Evolutionary conservation across 2,888 invertebrate species (phyloP), one percentile per base, ranked within the genome.

Genomic region (Stenolophus ochropezus): DNA sequence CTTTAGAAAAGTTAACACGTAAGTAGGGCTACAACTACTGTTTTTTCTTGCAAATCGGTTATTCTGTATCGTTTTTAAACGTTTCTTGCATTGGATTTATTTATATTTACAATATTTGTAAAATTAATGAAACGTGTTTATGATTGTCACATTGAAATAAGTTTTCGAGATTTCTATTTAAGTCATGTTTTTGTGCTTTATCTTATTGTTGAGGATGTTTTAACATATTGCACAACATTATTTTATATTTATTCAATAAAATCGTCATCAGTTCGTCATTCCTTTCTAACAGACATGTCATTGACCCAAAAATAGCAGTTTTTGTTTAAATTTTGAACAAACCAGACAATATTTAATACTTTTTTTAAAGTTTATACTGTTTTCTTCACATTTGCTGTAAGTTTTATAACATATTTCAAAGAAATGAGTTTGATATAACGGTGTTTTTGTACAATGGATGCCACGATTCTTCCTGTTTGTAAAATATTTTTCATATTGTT

Each of bases 1-100:
- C 89, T 88, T 87, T 87, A 87, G 87, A 89, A 87, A 87, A 87
- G 89, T 89, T 87, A 88, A 87, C 87, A 89, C 87, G 89, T 89
- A 86, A 89, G 89, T 89, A 86, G 16, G 8, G 25, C 49, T 14
- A n/a, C 0, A 74, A 21, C 51, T 82, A 69, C 27, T 82, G 51
- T 18, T 78, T 49, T 78, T 73, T 23, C 8, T 47, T 8, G 21
- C n/a, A 56, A 53, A 78, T 21, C 42, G 20, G 18, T 11, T 18
- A 5, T 18, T 27, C 27, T 65, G n/a, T 11, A 20, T 27, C 69
- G 14, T 51, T 25, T 23, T 11, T 42, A 11, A 42, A 42, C 33
- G 33, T 42, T 42, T 42, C 11, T 42, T 11, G 2, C 11, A 42
- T 2, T 42, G 11, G 11, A 42, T 27, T 6, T 16, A 27, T 16